Base-by-base conservation (phyloP, 2,797 vertebrate genomes). In the Argyrosomus regius region DNA sequence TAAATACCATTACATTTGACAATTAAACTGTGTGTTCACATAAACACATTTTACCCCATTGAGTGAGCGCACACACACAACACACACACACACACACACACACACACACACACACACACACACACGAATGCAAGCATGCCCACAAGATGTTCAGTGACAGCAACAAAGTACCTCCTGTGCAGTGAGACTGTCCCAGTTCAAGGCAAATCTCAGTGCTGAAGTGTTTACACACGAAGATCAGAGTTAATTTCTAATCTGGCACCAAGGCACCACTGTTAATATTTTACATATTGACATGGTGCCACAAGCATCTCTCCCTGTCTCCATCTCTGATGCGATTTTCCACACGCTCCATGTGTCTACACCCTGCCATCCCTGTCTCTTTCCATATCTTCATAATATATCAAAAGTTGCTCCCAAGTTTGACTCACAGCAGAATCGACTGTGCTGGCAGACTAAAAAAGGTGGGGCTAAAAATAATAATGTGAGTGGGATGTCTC, bases 141-240 rank as follows among this genome's bases (percentile, higher is more conserved):
- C 59, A 68, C 28, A 69, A 70, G 71, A 78, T 81, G 60, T 73
- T 77, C 67, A 58, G 54, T 31, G 64, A 75, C 50, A 71, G 62
- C 64, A 73, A 62, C 63, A 81, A 80, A 83, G 75, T 45, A 53
- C 28, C 31, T 64, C 49, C n/a, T 46, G 69, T 12, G 43, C 66
- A 70, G 65, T 24, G 64, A 77, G 74, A 66, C 49, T 16, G 46
- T 26, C 48, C 60, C 46, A 69, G 65, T 82, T 83, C 57, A 80
- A 63, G 68, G 66, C 53, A 75, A 72, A 87, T 82, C 82, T 78
- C 69, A 61, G 58, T 5, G 50, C 58, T 72, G 39, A 61, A 54
- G 62, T 60, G 58, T 71, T 75, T 76, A 69, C 60, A 75, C 57
- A 83, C 77, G 57, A 78, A 78, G 77, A 82, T 85, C 81, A 83